Base-by-base conservation (phyloP, 2,888 invertebrate genomes). In the Diarsia mendica region DNA sequence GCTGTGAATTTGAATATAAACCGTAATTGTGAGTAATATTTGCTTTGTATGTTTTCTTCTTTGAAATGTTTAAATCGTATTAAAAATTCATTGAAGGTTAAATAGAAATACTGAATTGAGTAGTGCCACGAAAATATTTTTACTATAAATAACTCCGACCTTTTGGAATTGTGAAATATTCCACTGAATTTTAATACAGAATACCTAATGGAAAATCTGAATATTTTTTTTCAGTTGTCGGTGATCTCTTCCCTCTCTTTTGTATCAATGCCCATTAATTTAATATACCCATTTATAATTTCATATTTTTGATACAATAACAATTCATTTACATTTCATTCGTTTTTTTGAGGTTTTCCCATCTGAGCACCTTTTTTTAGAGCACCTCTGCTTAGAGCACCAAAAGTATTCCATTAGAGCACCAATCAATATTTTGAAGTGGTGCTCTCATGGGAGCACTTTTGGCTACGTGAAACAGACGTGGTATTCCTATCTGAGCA, bases 91-190 rank as follows among this genome's bases (percentile, higher is more conserved):
- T 4, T 58, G 44, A 60, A 58, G 20, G 44, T 23, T 5, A 28
- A 44, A 18, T 28, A 13, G 0, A 5, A 67, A 23, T 51, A n/a
- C n/a, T n/a, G n/a, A 9, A 51, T 3, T 39, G 39, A 39, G 39
- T 8, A 39, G 39, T 39, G 39, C 39, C 39, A 39, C 33, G 2
- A 58, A 46, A 46, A 71, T 71, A 48, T 72, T 71, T 48, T 39
- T 4, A 15, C 13, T 1, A 20, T 55, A 58, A 70, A 70, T 23
- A 48, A 39, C 23, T 58, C 4, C 15, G 5, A 72, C 49, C 20
- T 49, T 39, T 51, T 51, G 3, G 15, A 11, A 18, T 18, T 28
- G 6, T 28, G 6, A 51, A 51, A 74, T 13, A 51, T 44, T n/a
- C 9, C 6, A 44, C 18, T n/a, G 18, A 61, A 28, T 49, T 60